These are phyloP conservation scores for Brienomyrus brachyistius DNA, from an alignment of 2,113 vertebrate genomes.

Conservation along the genomic window DNA sequence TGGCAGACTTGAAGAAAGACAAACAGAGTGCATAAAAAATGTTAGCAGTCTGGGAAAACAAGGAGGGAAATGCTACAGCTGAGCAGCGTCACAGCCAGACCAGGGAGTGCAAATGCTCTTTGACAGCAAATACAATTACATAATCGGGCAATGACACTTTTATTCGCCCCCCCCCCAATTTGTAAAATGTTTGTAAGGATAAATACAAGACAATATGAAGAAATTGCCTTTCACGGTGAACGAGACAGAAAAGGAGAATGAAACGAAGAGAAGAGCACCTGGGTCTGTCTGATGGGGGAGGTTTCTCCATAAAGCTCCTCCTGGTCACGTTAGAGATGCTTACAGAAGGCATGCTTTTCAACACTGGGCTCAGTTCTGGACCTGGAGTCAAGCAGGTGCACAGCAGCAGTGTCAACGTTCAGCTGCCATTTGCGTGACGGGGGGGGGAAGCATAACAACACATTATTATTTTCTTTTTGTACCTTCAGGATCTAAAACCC, in stretches of 20 bases:
- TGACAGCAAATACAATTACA: not conserved
- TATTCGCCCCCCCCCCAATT: not conserved
- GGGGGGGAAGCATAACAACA: not conserved
- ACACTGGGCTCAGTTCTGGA: conserved; percentile 54
- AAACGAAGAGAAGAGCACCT: conserved; percentile 39
- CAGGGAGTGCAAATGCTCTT: not conserved
- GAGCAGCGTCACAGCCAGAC: not conserved
- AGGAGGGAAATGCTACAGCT: not conserved
- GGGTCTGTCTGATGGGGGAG: conserved; percentile 60
- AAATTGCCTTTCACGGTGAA: not conserved
- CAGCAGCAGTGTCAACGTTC: not conserved
- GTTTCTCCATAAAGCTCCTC: conserved; percentile 65
- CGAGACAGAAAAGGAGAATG: not conserved
- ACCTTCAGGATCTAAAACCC: conserved; percentile 66
- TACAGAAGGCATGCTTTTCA: conserved; percentile 61
- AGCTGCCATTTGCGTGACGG: not conserved
- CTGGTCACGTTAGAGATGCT: conserved; percentile 71
- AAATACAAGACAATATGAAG: not conserved
- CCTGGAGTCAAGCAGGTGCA: not conserved
- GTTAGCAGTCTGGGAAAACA: not conserved
- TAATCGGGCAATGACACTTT: not conserved
- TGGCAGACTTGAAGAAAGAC: conserved; percentile 50
- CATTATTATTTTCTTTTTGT: conserved; percentile 20
- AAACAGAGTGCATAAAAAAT: conserved; percentile 11
- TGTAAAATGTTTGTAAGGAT: not conserved